Evolutionary conservation across 2,113 vertebrate genomes (phyloP).

Genomic region (Hystrix brachyura): DNA sequence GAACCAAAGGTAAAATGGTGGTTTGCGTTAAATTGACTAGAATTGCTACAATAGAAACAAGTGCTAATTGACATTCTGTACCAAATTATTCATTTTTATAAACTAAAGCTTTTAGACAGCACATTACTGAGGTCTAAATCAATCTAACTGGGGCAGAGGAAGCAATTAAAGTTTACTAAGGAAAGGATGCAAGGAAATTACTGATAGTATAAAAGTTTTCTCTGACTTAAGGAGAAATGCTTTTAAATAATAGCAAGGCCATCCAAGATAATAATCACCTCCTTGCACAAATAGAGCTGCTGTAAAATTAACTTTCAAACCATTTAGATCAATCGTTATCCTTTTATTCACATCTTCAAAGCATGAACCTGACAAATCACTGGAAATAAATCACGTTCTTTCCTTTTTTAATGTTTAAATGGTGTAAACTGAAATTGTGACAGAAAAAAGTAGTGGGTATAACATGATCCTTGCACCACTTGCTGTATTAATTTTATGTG

Average conservation of each 20-base stretch:
- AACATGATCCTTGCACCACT: neutral
- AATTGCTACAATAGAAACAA: slow-evolving; percentile 78
- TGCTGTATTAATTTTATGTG: slow-evolving; percentile 6
- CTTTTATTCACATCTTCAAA: slow-evolving; percentile 58
- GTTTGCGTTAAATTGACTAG: slow-evolving; percentile 72
- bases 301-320: slow-evolving; percentile 63
- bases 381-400: slow-evolving; percentile 42
- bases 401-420: slow-evolving; percentile 8
- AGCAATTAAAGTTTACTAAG: slow-evolving; percentile 77
- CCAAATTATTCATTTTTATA: slow-evolving; percentile 84
- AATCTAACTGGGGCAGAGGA: slow-evolving; percentile 64
- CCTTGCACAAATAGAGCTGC: slow-evolving; percentile 39
- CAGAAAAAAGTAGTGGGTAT: neutral
- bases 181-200: slow-evolving; percentile 69
- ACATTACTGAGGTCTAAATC: slow-evolving; percentile 76
- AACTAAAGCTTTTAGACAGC: slow-evolving; percentile 75
- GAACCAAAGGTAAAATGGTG: slow-evolving; percentile 58
- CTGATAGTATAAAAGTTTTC: slow-evolving; percentile 62
- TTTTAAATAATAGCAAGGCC: slow-evolving; percentile 63
- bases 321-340: slow-evolving; percentile 54
- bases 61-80: slow-evolving; percentile 78
- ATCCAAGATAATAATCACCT: slow-evolving; percentile 57
- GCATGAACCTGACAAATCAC: neutral
- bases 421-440: neutral
- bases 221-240: slow-evolving; percentile 65